These are phyloP conservation scores for Chydorus sphaericus DNA, from an alignment of 2,888 invertebrate species.

Conservation along the genomic window DNA sequence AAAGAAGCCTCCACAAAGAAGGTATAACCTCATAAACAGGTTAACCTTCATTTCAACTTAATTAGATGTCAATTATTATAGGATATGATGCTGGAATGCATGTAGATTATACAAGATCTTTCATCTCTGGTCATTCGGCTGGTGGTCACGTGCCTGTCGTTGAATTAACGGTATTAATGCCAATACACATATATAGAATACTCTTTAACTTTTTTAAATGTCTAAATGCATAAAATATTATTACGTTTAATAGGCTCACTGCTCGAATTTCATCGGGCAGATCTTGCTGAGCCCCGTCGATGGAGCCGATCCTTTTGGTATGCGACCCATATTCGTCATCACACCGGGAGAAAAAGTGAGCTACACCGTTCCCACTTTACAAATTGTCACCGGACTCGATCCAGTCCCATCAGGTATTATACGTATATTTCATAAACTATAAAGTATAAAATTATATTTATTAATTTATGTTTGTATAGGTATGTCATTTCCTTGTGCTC, in stretches of 20 bases:
- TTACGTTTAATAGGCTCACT: constrained; percentile 9
- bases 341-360: constrained; percentile 19
- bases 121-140: constrained; percentile 17
- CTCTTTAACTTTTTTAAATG: background rate
- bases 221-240: background rate
- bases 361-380: constrained; percentile 19
- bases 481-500: constrained; percentile 18
- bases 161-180: constrained; percentile 13
- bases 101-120: background rate
- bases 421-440: background rate
- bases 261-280: constrained; percentile 19
- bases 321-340: constrained; percentile 19
- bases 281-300: constrained; percentile 22
- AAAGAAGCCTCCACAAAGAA: background rate
- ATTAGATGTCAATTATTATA: background rate
- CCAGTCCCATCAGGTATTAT: constrained; percentile 10
- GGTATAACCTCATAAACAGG: background rate
- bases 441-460: background rate
- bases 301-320: constrained; percentile 20
- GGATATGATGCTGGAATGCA: constrained; percentile 6
- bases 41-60: background rate
- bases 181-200: background rate
- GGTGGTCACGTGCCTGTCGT: constrained; percentile 16
- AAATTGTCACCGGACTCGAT: constrained; percentile 20
- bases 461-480: background rate